Evolutionary conservation across 2,888 invertebrate genomes (phyloP), one percentile per base, ranked within the genome.

Genomic region (Buathra laborator): DNA sequence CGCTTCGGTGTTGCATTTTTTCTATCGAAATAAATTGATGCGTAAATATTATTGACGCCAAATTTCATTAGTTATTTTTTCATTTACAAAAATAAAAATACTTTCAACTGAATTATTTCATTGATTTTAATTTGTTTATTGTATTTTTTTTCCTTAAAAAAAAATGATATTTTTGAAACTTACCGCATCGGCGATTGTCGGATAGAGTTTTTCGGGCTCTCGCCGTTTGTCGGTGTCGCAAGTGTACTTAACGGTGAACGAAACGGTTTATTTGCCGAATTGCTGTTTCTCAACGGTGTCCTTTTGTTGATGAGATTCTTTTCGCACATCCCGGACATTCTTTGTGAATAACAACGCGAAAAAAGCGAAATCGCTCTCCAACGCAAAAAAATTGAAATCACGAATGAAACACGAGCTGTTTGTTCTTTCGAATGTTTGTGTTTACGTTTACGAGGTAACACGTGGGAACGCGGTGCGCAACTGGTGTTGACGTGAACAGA

Each of bases 211-310:
- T 72, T 83, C 24, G 85, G 76, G n/a, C 70, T 86, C 16, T 72
- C 70, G 6, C 71, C 83, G 51, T 68, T 85, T 48, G 37, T 77
- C n/a, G 88, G 82, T 0, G 85, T 83, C 3, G 43, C 3, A 62
- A 80, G 51, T 62, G 81, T 86, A 37, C 46, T 87, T 51, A 91
- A 87, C 19, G 91, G 91, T 71, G 91, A 91, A 72, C 89, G 86
- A 84, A 90, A 91, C 10, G 90, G 91, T 79, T 87, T 90, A 83
- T 90, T 89, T 16, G 88, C 90, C 67, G 86, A 87, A 82, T 88
- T 89, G 70, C 89, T 88, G 70, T 91, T 91, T 81, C 87, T 89
- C 66, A 90, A 68, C 6, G 90, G 90, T 9, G 87, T 87, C 24
- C 72, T 76, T 71, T 71, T 85, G 9, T 82, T 84, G 75, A 77